Evolutionary conservation across 2,113 vertebrate genomes (phyloP), one percentile per base, ranked within the genome.

Genomic region (Hippocampus abdominalis): DNA sequence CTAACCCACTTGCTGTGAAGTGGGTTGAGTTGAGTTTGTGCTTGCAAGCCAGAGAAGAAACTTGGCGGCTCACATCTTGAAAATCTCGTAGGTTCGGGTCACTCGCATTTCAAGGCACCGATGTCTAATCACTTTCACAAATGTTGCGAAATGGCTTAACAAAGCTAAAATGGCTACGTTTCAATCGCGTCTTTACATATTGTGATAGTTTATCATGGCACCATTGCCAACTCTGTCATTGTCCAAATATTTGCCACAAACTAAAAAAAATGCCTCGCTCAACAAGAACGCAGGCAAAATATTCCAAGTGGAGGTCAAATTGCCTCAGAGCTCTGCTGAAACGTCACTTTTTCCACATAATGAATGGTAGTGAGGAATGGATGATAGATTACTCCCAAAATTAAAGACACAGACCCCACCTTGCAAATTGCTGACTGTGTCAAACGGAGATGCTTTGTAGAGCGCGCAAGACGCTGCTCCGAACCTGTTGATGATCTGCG

Each of bases 381-480:
- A 60, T 60, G 57, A 60, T 60, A 15, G 57, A 60, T 60, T 32
- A 60, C 57, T 32, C 57, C 16, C 18, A 60, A 60, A 60, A 60
- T 60, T 42, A 11, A 39, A 63, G 61, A n/a, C 9, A 40, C 20
- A 42, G 8, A n/a, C 9, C 36, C 32, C 56, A 62, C 76, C 57
- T 70, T 54, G 46, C 73, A 73, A 65, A 73, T 71, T 72, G 64
- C 66, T 39, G 54, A 42, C 73, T 74, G 74, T 81, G 74, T 79
- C 77, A 57, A 10, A 44, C 3, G 72, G 69, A 75, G 72, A 62
- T 23, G 71, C 74, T 80, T 76, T 71, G 60, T 69, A n/a, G 39
- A 49, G 73, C 62, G 71, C 77, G 81, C 68, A 82, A 86, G 79
- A 78, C 69, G 68, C 25, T 25, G 60, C 49, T 84, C 57, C 71